Percentiles rank a stretch among this genome's conserved stretches.
phyloP scores from a whole-genome alignment of 2,888 invertebrate species.

The Dryomyza anilis region DNA sequence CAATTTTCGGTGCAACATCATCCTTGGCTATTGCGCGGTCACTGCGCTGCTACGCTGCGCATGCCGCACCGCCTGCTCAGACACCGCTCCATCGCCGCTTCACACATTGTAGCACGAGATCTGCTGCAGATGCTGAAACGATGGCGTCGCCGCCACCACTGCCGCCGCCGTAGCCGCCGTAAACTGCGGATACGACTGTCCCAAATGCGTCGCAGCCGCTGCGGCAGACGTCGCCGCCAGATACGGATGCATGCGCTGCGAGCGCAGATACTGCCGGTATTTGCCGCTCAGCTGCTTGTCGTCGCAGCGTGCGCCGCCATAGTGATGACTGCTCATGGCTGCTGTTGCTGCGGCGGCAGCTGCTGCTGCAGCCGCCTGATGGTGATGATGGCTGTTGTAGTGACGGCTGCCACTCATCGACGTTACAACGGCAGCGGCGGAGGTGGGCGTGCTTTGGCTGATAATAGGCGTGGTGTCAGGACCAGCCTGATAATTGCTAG shows the following conservation, averaged over 20 bases:
- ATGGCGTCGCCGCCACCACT: constrained; percentile 49
- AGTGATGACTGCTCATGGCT: constrained; percentile 36
- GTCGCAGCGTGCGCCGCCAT: constrained; percentile 35
- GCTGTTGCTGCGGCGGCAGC: constrained; percentile 34
- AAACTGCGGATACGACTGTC: constrained; percentile 64
- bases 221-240: constrained; percentile 62
- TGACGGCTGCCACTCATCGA: constrained; percentile 31
- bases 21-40: neutral
- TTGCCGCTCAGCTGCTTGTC: constrained; percentile 63
- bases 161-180: constrained; percentile 51
- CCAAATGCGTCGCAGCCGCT: constrained; percentile 59
- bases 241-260: constrained; percentile 67
- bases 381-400: constrained; percentile 11
- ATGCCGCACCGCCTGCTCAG: neutral
- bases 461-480: constrained; percentile 58
- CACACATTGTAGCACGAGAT: constrained; percentile 69
- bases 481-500: constrained; percentile 62
- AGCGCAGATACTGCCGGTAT: constrained; percentile 66
- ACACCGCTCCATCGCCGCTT: constrained; percentile 44
- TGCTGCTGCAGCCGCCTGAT: constrained; percentile 32
- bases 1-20: neutral
- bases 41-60: neutral
- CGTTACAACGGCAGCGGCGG: constrained; percentile 8
- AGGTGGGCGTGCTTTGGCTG: constrained; percentile 34
- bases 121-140: constrained; percentile 64